phyloP scores from a whole-genome alignment of 2,888 invertebrate species.

The Eremobia ochroleuca region DNA sequence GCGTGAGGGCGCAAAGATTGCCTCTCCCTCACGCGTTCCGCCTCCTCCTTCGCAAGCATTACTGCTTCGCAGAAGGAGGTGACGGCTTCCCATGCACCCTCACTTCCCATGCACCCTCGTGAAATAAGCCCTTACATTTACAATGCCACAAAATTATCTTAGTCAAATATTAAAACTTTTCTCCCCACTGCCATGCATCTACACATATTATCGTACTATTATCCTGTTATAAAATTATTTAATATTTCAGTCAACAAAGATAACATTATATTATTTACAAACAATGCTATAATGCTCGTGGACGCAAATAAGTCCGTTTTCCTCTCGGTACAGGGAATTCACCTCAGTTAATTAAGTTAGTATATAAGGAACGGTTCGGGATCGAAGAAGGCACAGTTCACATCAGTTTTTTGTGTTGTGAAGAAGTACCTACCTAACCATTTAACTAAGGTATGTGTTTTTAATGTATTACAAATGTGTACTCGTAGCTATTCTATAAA shows the following conservation, averaged over 20 bases:
- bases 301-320: slow-evolving; percentile 33
- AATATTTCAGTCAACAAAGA: background rate
- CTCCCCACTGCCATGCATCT: background rate
- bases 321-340: slow-evolving; percentile 44
- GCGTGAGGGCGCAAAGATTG: too few relatives aligned
- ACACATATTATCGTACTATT: slow-evolving; percentile 15
- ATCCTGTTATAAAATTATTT: slow-evolving; percentile 28
- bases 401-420: slow-evolving; percentile 17
- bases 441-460: slow-evolving; percentile 29
- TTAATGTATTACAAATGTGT: too few relatives aligned
- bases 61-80: too few relatives aligned
- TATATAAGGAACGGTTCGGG: slow-evolving; percentile 39
- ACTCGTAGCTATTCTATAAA: too few relatives aligned
- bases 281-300: slow-evolving; percentile 8
- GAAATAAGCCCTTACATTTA: too few relatives aligned
- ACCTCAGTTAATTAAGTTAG: slow-evolving; percentile 30
- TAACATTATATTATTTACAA: slow-evolving; percentile 40
- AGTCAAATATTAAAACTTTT: slow-evolving; percentile 13
- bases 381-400: slow-evolving; percentile 33
- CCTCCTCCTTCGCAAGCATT: too few relatives aligned
- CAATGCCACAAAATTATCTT: too few relatives aligned
- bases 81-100: too few relatives aligned
- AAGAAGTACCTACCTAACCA: background rate
- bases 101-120: too few relatives aligned
- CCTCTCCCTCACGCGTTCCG: too few relatives aligned